These are phyloP conservation scores for Amyelois transitella DNA, from an alignment of 1,140 invertebrate genomes.

Conservation along the genomic window DNA sequence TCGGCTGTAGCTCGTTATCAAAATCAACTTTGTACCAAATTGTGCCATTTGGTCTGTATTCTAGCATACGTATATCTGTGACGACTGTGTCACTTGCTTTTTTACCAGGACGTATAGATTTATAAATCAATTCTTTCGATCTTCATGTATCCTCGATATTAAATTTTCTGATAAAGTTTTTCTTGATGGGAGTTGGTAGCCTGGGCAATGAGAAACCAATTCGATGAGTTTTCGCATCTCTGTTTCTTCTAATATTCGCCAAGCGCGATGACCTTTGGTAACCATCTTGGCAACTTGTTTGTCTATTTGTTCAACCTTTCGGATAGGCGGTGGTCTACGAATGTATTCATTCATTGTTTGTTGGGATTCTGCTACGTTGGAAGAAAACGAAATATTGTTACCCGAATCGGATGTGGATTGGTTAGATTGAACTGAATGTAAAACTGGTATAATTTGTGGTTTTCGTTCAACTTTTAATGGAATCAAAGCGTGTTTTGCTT, in stretches of 20 bases:
- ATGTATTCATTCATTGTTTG: conserved; percentile 7
- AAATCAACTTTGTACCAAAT: conserved; percentile 33
- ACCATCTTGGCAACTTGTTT: conserved; percentile 28
- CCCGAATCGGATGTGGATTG: background rate
- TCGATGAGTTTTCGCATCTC: conserved; percentile 24
- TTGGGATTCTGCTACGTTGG: background rate
- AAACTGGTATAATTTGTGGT: background rate
- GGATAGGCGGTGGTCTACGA: conserved; percentile 4
- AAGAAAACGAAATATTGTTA: background rate
- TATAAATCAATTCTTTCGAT: conserved; percentile 16
- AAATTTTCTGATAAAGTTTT: conserved; percentile 27
- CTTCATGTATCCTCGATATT: conserved; percentile 19
- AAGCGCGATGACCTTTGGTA: conserved; percentile 26
- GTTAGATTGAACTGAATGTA: background rate
- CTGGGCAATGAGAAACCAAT: conserved; percentile 20
- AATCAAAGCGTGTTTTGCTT: conserved; percentile 7
- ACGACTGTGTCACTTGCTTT: conserved; percentile 29
- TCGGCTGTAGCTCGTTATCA: conserved; percentile 15
- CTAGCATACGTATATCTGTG: conserved; percentile 29
- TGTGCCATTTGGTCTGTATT: conserved; percentile 32
- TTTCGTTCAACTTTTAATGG: conserved; percentile 6
- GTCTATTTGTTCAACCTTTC: conserved; percentile 14
- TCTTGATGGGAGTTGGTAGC: conserved; percentile 25
- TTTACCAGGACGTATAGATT: conserved; percentile 33
- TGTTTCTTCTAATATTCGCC: conserved; percentile 29